Evolutionary conservation across 2,797 vertebrate species (phyloP), one percentile per base, ranked within the genome.

Genomic region (Melanogrammus aeglefinus): DNA sequence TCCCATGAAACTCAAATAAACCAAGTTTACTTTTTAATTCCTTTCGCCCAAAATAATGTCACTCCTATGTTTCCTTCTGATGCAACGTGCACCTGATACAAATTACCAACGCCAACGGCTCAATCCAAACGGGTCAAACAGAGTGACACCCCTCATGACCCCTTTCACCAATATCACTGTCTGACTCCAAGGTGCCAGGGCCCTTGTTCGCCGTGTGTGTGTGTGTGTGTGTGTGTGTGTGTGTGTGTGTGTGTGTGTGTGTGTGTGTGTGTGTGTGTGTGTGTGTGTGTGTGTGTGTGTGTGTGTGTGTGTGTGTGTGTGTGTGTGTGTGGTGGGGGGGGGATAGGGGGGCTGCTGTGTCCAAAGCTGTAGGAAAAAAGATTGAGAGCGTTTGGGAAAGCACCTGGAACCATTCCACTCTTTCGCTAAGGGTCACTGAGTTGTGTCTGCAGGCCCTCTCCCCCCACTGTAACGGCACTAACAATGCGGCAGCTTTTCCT

Each of bases 381-480:
- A 88, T 85, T 78, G 89, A 78, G 85, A 88, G 57, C 6, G 86
- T 90, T 91, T 84, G 89, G 92, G 93, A 94, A 94, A 94, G 93
- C 92, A 94, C 93, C 93, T 94, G 93, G 93, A 94, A 92, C 77
- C 83, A 38, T 88, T 94, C 93, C 94, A 94, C 88, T 87, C 90
- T 92, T 89, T 63, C 86, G 87, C 88, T 84, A 91, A 87, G 92
- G 94, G 94, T 94, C 94, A 94, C 85, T 92, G 93, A 91, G 94
- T 94, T 95, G 94, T 88, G 91, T 93, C 93, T 94, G 92, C 91
- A 94, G 90, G 90, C 90, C 91, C 92, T 93, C 91, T 88, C 88
- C 92, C 92, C 92, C 92, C 91, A 91, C 90, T 89, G 83, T 87
- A 57, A 18, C 21, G 57, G 57, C 57, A 21, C 6, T 89, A 92